Percentiles rank a stretch among this genome's conserved stretches.
Conservation (phyloP, 2,113 vertebrate genomes). For the Podarcis raffonei region DNA sequence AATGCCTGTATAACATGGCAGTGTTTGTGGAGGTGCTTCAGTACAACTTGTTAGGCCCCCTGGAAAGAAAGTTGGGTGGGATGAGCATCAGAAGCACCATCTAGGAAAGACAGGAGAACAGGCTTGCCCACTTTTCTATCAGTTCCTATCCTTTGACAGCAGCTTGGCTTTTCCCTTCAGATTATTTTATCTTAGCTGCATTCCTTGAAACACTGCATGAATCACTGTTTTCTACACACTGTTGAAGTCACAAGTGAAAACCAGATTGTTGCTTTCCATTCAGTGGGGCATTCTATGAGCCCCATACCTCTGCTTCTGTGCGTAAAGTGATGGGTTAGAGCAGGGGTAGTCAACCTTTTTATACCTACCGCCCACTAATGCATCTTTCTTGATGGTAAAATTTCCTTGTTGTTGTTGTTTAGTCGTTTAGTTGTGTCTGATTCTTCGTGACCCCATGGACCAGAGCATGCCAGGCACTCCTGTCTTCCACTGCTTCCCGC, state of each 20-base stretch:
- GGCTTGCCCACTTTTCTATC: background rate
- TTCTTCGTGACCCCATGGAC: too few species aligned
- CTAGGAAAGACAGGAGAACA: background rate
- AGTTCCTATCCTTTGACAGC: background rate
- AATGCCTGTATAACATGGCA: background rate
- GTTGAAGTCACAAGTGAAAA: background rate
- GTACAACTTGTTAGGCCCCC: background rate
- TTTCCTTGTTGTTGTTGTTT: too few species aligned
- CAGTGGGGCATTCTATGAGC: too few species aligned
- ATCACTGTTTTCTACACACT: background rate
- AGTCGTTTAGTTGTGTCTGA: too few species aligned
- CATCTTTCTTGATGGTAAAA: too few species aligned
- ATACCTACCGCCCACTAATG: too few species aligned
- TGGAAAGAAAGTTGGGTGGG: background rate
- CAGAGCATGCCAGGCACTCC: too few species aligned
- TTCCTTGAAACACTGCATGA: background rate
- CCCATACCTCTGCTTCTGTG: background rate
- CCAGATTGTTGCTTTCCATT: too few species aligned
- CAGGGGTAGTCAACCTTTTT: too few species aligned
- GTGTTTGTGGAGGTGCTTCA: too few species aligned
- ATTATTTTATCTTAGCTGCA: background rate
- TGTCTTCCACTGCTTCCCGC: too few species aligned
- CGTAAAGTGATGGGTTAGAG: background rate
- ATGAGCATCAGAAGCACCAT: background rate
- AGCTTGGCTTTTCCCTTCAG: background rate